Base-by-base conservation (phyloP, 1,140 invertebrate species). In the Atta colombica region DNA sequence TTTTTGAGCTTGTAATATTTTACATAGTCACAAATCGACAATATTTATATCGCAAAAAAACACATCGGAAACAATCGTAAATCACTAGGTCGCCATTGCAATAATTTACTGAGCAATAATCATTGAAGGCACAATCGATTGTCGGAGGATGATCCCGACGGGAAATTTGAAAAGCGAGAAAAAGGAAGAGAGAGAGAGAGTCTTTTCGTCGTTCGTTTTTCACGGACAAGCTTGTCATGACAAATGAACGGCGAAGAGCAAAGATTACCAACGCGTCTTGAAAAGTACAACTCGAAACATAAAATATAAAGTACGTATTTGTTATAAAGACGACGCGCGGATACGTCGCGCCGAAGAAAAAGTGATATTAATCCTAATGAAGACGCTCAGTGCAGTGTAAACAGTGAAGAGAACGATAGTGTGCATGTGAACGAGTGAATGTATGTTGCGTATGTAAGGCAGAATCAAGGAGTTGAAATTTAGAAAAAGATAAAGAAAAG, bases 321-420 rank as follows among this genome's bases (percentile, higher is more conserved):
- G 93, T 94, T 94, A 95, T 94, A 91, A 94, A 92, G 90, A 89
- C 92, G 92, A 93, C 92, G 93, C 89, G 90, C 89, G 92, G 85
- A 68, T 86, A 91, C 86, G 90, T 93, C 88, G 91, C 91, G 92
- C 91, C 74, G 90, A 87, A 92, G 92, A 94, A 95, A 94, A 95
- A 95, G 94, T 95, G 94, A 95, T 95, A 95, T 95, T 95, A 95
- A 94, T 95, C 94, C 93, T 95, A 95, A 95, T 94, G 87, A 93
- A 90, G 14, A 94, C 91, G 90, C 93, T 92, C 88, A 87, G 91
- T 87, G 89, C 92, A 93, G 91, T 93, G 89, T 91, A 90, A 89
- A 78, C 86, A 90, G 87, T 91, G 85, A 87, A 87, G 58, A 85
- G 65, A 87, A 77, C 49, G 82, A 72, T 28, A 88, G 55, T 58